Percentiles rank a stretch among this genome's conserved stretches.
These are phyloP conservation scores for Tuberolachnus salignus DNA, from an alignment of 2,888 invertebrate genomes.

Conservation along the genomic window DNA sequence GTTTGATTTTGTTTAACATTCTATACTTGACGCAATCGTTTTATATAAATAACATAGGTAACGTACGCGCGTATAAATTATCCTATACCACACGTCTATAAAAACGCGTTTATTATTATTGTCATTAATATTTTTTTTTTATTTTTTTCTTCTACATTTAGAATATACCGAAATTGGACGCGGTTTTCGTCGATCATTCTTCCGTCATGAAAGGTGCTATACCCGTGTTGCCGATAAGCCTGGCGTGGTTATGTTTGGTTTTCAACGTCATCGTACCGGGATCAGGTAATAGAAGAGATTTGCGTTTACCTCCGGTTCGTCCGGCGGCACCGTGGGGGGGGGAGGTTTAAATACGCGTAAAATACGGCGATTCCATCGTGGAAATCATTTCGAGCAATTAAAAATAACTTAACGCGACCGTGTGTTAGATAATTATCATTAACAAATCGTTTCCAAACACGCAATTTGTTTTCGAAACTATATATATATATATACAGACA, in stretches of 20 bases:
- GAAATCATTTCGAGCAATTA: no score
- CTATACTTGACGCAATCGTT: neutral
- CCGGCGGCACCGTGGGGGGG: no score
- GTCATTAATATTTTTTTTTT: slow-evolving; percentile 25
- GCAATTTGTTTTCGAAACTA: no score
- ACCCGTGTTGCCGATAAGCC: slow-evolving; percentile 83
- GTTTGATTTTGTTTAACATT: slow-evolving; percentile 28
- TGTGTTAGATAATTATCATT: no score
- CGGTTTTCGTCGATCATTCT: slow-evolving; percentile 75
- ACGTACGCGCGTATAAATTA: no score
- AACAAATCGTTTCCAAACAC: no score
- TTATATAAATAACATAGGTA: neutral
- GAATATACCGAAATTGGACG: slow-evolving; percentile 80
- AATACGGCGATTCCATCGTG: no score
- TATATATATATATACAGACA: no score
- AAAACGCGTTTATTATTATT: neutral
- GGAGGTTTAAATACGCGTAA: no score
- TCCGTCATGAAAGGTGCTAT: slow-evolving; percentile 91
- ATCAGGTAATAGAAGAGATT: slow-evolving; percentile 73
- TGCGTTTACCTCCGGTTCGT: no score
- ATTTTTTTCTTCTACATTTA: no score
- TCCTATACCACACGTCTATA: neutral
- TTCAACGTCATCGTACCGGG: slow-evolving; percentile 82
- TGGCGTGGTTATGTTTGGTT: slow-evolving; percentile 86
- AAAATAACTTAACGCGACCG: no score